These are phyloP conservation scores for Drosophila dunni DNA, from an alignment of 1,140 invertebrate species.

Conservation along the genomic window DNA sequence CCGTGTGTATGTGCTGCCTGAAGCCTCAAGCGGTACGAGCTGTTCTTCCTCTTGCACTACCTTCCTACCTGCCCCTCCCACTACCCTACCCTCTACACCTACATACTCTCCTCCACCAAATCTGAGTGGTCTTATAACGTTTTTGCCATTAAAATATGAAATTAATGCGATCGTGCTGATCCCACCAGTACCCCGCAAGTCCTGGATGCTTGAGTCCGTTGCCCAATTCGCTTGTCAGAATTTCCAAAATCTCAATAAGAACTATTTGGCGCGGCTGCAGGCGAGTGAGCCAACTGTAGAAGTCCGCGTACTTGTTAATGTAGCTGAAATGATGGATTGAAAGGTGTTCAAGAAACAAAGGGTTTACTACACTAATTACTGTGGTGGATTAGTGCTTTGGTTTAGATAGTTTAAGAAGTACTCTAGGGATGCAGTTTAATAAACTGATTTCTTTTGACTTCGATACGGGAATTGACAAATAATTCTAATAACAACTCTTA, in stretches of 20 bases:
- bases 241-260: conserved; percentile 74
- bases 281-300: too few relatives aligned
- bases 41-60: background rate
- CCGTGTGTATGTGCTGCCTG: conserved; percentile 66
- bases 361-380: too few relatives aligned
- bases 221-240: conserved; percentile 63
- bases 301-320: too few relatives aligned
- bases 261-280: background rate
- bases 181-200: conserved; percentile 3
- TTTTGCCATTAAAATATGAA: conserved; percentile 85
- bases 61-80: background rate
- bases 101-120: background rate
- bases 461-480: too few relatives aligned
- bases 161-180: conserved; percentile 81
- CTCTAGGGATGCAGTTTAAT: too few relatives aligned
- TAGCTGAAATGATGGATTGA: too few relatives aligned
- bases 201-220: conserved; percentile 34
- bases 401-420: too few relatives aligned
- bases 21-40: conserved; percentile 10
- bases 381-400: too few relatives aligned
- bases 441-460: too few relatives aligned
- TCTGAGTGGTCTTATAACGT: conserved; percentile 60
- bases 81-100: background rate
- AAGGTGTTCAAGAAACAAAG: too few relatives aligned
- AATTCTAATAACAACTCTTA: too few relatives aligned